A percentile compares a stretch with the other conserved stretches of the same genome.
These are phyloP conservation scores for Drosophila neocordata DNA, from an alignment of 1,140 invertebrate genomes.

Conservation along the genomic window DNA sequence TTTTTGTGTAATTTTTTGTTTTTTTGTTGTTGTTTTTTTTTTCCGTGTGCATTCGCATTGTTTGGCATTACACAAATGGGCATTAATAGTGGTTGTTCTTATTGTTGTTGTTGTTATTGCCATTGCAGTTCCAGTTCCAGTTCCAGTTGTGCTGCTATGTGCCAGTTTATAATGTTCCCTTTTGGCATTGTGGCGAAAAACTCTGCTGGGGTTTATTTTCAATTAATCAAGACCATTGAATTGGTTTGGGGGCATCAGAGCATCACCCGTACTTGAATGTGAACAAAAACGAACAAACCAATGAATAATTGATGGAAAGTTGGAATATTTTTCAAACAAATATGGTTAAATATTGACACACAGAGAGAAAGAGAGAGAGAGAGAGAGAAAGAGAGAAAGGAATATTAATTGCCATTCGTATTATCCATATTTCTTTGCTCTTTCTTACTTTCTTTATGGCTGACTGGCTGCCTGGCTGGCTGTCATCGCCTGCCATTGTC, in stretches of 20 bases:
- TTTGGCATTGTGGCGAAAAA: slow-evolving; percentile 50
- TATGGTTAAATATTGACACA: slow-evolving; percentile 49
- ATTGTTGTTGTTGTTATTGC: slow-evolving; percentile 15
- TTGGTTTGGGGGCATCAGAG: slow-evolving; percentile 25
- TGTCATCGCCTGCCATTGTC: slow-evolving; percentile 76
- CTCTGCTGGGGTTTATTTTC: slow-evolving; percentile 64
- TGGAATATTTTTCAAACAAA: slow-evolving; percentile 43
- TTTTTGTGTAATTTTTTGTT: slow-evolving; percentile 8
- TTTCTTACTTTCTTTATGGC: slow-evolving; percentile 11
- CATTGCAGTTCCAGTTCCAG: slow-evolving; percentile 28
- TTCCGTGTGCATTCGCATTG: slow-evolving; percentile 60
- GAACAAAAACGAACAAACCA: slow-evolving; percentile 27
- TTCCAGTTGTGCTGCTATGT: too few species aligned
- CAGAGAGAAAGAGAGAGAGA: not conserved
- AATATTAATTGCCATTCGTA: slow-evolving; percentile 56
- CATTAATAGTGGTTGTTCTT: slow-evolving; percentile 58
- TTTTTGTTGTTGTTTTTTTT: not conserved
- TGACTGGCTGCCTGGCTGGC: not conserved
- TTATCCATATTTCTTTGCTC: slow-evolving; percentile 41
- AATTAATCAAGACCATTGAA: slow-evolving; percentile 65
- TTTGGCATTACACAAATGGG: slow-evolving; percentile 60
- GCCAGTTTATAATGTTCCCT: slow-evolving; percentile 32
- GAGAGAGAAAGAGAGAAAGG: slow-evolving; percentile 11
- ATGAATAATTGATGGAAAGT: slow-evolving; percentile 67
- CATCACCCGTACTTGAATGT: slow-evolving; percentile 51